phyloP scores from a whole-genome alignment of 2,888 invertebrate genomes.

The Entomobrya proxima region DNA sequence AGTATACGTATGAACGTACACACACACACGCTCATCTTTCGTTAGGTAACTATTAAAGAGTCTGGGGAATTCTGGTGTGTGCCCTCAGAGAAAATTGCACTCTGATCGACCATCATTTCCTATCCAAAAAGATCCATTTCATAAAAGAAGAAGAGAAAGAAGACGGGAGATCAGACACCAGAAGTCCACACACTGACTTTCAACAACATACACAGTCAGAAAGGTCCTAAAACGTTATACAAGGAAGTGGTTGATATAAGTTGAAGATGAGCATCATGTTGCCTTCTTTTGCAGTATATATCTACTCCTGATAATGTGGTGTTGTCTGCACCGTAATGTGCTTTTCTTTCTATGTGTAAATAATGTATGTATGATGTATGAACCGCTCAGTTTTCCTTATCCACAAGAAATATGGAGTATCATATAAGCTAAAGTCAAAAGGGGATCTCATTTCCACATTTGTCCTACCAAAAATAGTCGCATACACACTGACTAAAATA shows the following conservation, averaged over 20 bases:
- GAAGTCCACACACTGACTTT: conserved; percentile 17
- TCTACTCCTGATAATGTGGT: neutral
- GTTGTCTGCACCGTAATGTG: neutral
- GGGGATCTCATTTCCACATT: conserved; percentile 47
- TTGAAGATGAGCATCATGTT: too few species aligned
- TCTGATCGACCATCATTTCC: conserved; percentile 63
- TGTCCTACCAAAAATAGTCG: conserved; percentile 9
- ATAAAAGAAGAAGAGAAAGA: conserved; percentile 33
- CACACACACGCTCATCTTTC: neutral
- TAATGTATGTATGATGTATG: conserved; percentile 1
- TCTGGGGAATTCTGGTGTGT: conserved; percentile 44
- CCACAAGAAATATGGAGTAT: neutral
- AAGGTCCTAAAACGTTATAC: conserved; percentile 9
- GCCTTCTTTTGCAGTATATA: neutral
- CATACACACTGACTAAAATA: neutral
- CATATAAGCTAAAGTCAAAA: neutral
- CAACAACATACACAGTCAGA: conserved; percentile 4
- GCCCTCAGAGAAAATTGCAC: conserved; percentile 66
- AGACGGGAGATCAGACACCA: conserved; percentile 36
- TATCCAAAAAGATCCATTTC: conserved; percentile 57
- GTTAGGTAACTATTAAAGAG: conserved; percentile 52
- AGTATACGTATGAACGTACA: neutral
- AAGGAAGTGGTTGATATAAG: too few species aligned
- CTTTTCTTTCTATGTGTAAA: neutral
- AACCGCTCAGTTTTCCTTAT: neutral